Base-by-base conservation (phyloP, 2,113 vertebrate genomes). In the Pollimyrus isidori region DNA sequence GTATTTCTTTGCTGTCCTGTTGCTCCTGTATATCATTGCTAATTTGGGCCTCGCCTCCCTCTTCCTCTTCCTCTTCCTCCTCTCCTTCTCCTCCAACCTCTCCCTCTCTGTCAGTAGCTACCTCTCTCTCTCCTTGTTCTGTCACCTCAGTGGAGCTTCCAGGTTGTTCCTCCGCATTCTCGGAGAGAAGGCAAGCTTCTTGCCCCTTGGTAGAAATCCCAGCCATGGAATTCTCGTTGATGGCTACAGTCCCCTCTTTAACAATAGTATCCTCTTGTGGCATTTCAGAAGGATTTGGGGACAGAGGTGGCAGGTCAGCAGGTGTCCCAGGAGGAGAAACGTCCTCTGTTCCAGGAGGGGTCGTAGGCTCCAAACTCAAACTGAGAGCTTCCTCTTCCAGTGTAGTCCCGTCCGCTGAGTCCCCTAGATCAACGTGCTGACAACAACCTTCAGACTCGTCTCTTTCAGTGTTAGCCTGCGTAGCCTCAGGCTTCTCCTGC, bases 381-480 rank as follows among this genome's bases (percentile, higher is more conserved):
- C 17, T 21, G 5, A 35, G 6, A 21, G 50, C 13, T 62, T 89
- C 84, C 86, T 35, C 35, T 58, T 17, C 17, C n/a, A 48, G 52
- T 26, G 48, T 11, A 19, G 49, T 52, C 45, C 88, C 86, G 46
- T 53, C 76, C 2, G 45, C n/a, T 13, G 42, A 53, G 21, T 88
- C 52, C n/a, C 46, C 89, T 42, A 53, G 49, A 89, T 56, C 69
- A 30, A 49, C 23, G 10, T 19, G 35, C 39, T 84, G 11, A 89
- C 10, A 21, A 88, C 56, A 86, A 87, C 17, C 42, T n/a, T 90
- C 90, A n/a, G 2, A 89, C 26, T 7, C 45, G 76, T 91, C 86
- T 46, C 65, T 1, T 30, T 88, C 80, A 13, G 89, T 89, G 58
- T 89, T 86, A 0, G 19, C 5, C 5, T 13, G 48, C 0, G 0